Conservation (phyloP, 2,797 vertebrate species). For the Sylvilagus floridanus region DNA sequence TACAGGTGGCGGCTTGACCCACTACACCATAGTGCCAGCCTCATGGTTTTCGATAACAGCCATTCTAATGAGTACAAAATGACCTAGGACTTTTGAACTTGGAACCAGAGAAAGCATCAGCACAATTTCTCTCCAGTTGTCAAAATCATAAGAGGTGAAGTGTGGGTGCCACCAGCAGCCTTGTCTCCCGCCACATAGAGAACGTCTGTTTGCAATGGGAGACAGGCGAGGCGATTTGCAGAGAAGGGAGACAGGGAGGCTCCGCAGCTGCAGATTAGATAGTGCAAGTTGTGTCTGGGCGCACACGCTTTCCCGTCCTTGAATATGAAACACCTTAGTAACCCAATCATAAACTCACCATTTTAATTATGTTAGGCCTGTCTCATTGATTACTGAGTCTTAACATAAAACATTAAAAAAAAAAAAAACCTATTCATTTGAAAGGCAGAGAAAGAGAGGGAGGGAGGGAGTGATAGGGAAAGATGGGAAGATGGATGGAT, state of each 20-base stretch:
- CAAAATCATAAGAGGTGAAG: not conserved
- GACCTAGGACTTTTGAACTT: not conserved
- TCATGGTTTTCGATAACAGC: not conserved
- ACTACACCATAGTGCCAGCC: too few relatives aligned
- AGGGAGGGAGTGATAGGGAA: too few relatives aligned
- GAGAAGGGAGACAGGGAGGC: not conserved
- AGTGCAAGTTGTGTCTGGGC: not conserved
- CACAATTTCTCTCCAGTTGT: not conserved
- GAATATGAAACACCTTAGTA: not conserved
- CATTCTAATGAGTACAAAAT: not conserved
- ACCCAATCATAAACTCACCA: not conserved
- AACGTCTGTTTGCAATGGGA: not conserved
- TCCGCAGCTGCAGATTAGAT: not conserved
- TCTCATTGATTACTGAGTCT: conserved; percentile 11
- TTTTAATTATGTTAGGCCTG: not conserved
- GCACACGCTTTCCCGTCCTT: not conserved
- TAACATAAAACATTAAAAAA: not conserved
- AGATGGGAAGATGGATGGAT: too few relatives aligned
- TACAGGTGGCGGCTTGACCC: too few relatives aligned
- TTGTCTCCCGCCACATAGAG: not conserved
- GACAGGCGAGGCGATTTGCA: not conserved
- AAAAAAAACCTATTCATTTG: too few relatives aligned
- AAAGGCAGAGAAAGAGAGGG: too few relatives aligned
- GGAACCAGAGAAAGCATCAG: not conserved
- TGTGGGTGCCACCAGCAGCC: not conserved